Conservation (phyloP, 2,888 invertebrate genomes). For the Deilephila porcellus region DNA sequence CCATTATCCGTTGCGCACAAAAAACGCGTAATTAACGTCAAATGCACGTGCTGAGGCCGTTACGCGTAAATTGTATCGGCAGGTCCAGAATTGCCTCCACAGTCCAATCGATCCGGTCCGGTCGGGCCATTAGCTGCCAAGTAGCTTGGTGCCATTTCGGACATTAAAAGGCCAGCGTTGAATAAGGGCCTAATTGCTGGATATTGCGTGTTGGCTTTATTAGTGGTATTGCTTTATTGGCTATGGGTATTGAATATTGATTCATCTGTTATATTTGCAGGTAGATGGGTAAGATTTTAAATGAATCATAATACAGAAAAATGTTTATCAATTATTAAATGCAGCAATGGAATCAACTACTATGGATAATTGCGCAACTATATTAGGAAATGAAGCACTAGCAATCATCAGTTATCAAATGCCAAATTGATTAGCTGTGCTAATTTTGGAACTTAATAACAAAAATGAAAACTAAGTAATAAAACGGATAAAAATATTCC, state of each 20-base stretch:
- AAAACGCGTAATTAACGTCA: slow-evolving; percentile 18
- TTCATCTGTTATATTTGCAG: not conserved
- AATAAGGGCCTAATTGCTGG: slow-evolving; percentile 20
- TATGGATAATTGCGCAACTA: too few species aligned
- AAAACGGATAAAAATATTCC: too few species aligned
- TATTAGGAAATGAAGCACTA: too few species aligned
- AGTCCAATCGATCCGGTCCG: not conserved
- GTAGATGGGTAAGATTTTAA: not conserved
- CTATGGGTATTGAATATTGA: not conserved
- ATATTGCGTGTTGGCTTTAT: slow-evolving; percentile 21
- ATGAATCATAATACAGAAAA: too few species aligned
- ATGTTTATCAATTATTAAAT: too few species aligned
- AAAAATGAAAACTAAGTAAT: too few species aligned
- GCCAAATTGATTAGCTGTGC: too few species aligned
- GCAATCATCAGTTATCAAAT: too few species aligned
- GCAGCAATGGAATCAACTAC: too few species aligned
- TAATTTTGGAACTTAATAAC: too few species aligned
- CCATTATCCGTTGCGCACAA: not conserved
- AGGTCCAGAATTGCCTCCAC: slow-evolving; percentile 14
- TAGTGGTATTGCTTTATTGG: slow-evolving; percentile 1
- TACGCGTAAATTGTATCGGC: slow-evolving; percentile 22
- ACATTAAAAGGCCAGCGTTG: slow-evolving; percentile 26
- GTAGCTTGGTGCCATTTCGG: slow-evolving; percentile 10
- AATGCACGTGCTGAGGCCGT: slow-evolving; percentile 12
- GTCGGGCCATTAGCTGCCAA: slow-evolving; percentile 5